Evolutionary conservation across 2,888 invertebrate species (phyloP), one percentile per base, ranked within the genome.

Genomic region (Phalera bucephala): DNA sequence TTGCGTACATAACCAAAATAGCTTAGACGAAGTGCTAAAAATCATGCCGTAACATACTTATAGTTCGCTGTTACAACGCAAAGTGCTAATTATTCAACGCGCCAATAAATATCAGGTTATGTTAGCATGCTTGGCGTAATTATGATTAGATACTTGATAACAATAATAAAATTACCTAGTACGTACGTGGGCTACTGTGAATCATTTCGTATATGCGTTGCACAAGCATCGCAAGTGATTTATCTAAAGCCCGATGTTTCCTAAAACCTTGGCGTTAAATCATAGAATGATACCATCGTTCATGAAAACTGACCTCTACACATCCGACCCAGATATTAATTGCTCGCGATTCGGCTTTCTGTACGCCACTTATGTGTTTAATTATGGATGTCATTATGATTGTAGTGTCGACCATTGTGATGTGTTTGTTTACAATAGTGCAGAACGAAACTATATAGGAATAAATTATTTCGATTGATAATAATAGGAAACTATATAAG

Each of bases 301-400:
- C 80, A 82, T 84, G 79, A 77, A 74, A 74, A 76, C 64, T 78
- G 84, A 79, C 87, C 86, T 85, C 73, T 74, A 74, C 68, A 74
- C 80, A 75, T 83, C 86, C 84, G 84, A 79, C 77, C 76, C 57
- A 81, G 68, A 72, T 82, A 64, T 58, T 68, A 67, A 75, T 73
- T 67, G 64, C 57, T 59, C 53, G 40, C 42, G 58, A 57, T 38
- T 47, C 40, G 37, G 37, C 40, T 45, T 31, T 38, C 22, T 33
- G 39, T 36, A 48, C 36, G 35, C 36, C 29, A 14, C 33, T 30
- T 39, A 23, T 7, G 12, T 25, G 25, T 13, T 23, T 19, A 26
- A 31, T 31, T 28, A 19, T 12, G 33, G 9, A 13, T 11, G 22
- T 11, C 8, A 6, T 23, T n/a, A 26, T n/a, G 8, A 31, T 31